A percentile compares a stretch with the other conserved stretches of the same genome.
phyloP scores from a whole-genome alignment of 2,797 vertebrate genomes.

The Cetoscarus ocellatus region DNA sequence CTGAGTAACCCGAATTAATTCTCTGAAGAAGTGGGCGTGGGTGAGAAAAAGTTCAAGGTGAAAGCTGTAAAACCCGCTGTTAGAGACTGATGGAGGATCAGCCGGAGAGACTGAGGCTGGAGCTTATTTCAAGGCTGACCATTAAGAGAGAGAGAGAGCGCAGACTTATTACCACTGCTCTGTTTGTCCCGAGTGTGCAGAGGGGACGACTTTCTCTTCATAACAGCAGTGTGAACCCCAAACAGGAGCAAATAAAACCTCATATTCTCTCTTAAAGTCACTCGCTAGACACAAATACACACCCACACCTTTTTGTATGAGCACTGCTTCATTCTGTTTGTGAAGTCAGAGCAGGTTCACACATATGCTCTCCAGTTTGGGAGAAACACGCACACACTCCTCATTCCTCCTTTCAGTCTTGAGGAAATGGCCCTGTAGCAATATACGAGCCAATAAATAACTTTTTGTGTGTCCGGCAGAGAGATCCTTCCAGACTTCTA shows the following conservation, averaged over 20 bases:
- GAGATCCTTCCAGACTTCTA: slow-evolving; percentile 63
- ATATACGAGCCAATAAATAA: slow-evolving; percentile 75
- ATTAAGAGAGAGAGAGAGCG: slow-evolving; percentile 62
- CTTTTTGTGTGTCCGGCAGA: slow-evolving; percentile 66
- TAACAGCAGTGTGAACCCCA: slow-evolving; percentile 20
- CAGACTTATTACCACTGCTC: slow-evolving; percentile 69
- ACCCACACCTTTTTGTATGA: slow-evolving; percentile 33
- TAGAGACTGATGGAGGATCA: slow-evolving; percentile 54
- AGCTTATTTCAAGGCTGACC: slow-evolving; percentile 69
- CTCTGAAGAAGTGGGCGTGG: slow-evolving; percentile 39
- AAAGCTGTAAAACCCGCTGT: slow-evolving; percentile 38
- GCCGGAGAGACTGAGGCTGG: slow-evolving; percentile 41
- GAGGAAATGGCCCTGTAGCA: slow-evolving; percentile 49
- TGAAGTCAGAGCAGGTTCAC: not conserved
- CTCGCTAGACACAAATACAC: slow-evolving; percentile 11
- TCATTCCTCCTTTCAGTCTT: slow-evolving; percentile 49
- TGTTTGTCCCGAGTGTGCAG: slow-evolving; percentile 60
- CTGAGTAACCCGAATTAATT: slow-evolving; percentile 43
- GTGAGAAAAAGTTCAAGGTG: slow-evolving; percentile 70
- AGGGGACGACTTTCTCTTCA: slow-evolving; percentile 49
- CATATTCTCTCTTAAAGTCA: slow-evolving; percentile 31
- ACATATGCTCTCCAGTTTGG: slow-evolving; percentile 7
- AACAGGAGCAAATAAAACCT: slow-evolving; percentile 18
- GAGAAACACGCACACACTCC: not conserved
- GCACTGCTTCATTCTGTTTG: slow-evolving; percentile 20